Percentiles rank a stretch among this genome's conserved stretches.
Conservation (phyloP, 2,888 invertebrate species). For the Campopleginae sp. region DNA sequence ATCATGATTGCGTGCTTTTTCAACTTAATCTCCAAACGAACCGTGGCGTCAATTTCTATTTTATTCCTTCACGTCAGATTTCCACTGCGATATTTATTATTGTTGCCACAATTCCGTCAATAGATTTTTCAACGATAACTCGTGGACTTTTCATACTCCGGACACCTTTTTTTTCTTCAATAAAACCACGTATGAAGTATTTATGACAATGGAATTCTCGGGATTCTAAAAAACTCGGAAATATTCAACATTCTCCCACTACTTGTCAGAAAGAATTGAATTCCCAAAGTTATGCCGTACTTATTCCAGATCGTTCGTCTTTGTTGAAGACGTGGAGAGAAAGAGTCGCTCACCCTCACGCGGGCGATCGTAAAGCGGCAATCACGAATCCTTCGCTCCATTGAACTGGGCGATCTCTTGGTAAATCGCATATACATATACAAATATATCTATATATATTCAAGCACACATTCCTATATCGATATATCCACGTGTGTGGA, state of each 20-base stretch:
- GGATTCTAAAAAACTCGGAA: neutral
- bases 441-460: neutral
- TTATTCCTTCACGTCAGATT: neutral
- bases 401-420: constrained; percentile 58
- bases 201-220: neutral
- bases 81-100: neutral
- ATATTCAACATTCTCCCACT: constrained; percentile 1
- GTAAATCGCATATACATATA: constrained; percentile 45
- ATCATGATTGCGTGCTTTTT: neutral
- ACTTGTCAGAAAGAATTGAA: constrained; percentile 3
- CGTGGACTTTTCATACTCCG: neutral
- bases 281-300: constrained; percentile 43
- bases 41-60: neutral
- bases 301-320: constrained; percentile 52
- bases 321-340: constrained; percentile 28
- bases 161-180: neutral
- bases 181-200: neutral
- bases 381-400: constrained; percentile 64
- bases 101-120: neutral
- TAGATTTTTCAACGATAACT: neutral
- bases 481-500: neutral
- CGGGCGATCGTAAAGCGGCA: constrained; percentile 64
- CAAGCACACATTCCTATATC: neutral
- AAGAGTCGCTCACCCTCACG: constrained; percentile 40
- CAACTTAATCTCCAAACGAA: neutral